These are phyloP conservation scores for Egretta garzetta DNA, from an alignment of 2,113 vertebrate species.

Conservation along the genomic window DNA sequence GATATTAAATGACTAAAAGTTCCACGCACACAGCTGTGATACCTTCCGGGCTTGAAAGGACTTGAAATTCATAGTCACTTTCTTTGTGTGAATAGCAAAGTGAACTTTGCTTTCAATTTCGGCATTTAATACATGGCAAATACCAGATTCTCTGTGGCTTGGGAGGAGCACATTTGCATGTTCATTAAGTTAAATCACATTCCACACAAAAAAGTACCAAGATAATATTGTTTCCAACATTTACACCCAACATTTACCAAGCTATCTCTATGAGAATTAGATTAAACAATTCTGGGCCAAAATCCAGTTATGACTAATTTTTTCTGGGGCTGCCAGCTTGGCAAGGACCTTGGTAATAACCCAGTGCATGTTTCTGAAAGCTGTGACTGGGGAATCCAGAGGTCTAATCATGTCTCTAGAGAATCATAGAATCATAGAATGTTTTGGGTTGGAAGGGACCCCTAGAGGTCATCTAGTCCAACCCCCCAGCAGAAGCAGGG, in stretches of 20 bases:
- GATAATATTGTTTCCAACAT: not conserved
- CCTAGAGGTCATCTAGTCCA: too few relatives aligned
- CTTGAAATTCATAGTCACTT: not conserved
- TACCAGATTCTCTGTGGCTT: not conserved
- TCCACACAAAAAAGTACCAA: not conserved
- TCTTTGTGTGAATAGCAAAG: not conserved
- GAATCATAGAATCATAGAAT: too few relatives aligned
- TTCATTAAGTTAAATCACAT: not conserved
- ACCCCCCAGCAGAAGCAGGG: too few relatives aligned
- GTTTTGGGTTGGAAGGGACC: too few relatives aligned
- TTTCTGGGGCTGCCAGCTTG: not conserved
- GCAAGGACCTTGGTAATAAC: not conserved
- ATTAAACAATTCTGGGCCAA: not conserved
- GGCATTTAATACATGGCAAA: not conserved
- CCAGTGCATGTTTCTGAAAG: not conserved
- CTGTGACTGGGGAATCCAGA: not conserved
- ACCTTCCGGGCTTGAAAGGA: not conserved
- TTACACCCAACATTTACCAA: not conserved
- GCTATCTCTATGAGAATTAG: not conserved
- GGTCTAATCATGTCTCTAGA: not conserved
- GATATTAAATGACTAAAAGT: not conserved
- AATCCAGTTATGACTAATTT: not conserved
- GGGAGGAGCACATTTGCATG: fast-evolving
- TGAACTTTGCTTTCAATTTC: slow-evolving; percentile 18
- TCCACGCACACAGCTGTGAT: not conserved